Evolutionary conservation across 2,797 vertebrate species (phyloP).

Genomic region (Cirrhinus mrigala): DNA sequence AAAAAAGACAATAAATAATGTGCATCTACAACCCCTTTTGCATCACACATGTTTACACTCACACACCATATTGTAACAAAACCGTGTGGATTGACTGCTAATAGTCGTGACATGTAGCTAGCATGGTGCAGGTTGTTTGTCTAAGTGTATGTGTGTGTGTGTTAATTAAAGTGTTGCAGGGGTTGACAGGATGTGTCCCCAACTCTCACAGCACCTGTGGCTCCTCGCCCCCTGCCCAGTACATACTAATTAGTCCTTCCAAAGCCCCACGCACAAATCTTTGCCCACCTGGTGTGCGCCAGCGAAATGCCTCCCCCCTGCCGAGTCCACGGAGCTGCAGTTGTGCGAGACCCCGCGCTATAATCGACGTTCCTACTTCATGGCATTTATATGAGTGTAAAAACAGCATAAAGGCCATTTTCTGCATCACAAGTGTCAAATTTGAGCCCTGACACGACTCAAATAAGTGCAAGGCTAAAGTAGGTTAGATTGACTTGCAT

Average conservation of each 20-base stretch:
- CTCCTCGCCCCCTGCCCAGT: conserved; percentile 49
- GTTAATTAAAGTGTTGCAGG: conserved; percentile 57
- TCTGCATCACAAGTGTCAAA: conserved; percentile 24
- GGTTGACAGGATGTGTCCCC: conserved; percentile 48
- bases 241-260: conserved; percentile 55
- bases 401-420: conserved; percentile 14
- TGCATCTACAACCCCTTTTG: not conserved
- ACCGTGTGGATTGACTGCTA: conserved; percentile 51
- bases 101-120: conserved; percentile 15
- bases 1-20: not conserved
- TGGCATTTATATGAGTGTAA: conserved; percentile 33
- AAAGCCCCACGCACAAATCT: conserved; percentile 51
- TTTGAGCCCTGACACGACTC: not conserved
- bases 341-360: conserved; percentile 7
- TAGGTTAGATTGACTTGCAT: conserved; percentile 12
- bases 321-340: conserved; percentile 15
- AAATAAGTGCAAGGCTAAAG: conserved; percentile 20
- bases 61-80: conserved; percentile 22
- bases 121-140: conserved; percentile 41
- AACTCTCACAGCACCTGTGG: conserved; percentile 57
- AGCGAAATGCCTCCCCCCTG: conserved; percentile 48
- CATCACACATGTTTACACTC: not conserved
- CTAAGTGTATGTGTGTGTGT: conserved; percentile 19
- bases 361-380: conserved; percentile 38
- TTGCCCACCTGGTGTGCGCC: conserved; percentile 52